Evolutionary conservation across 2,113 vertebrate species (phyloP).

Genomic region (Tychaedon coryphoeus): DNA sequence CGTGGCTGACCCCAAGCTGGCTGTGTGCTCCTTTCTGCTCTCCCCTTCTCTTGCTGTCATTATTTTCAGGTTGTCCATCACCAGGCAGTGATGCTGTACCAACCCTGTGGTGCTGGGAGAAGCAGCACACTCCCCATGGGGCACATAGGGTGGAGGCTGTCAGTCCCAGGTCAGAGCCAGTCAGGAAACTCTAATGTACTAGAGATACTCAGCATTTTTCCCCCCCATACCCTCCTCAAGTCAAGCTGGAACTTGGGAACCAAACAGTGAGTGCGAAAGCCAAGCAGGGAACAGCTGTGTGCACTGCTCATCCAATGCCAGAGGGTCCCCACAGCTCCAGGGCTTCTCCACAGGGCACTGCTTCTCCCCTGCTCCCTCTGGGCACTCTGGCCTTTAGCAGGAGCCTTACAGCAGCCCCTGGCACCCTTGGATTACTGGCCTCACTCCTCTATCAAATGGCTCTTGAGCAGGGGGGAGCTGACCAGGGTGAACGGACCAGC

Average conservation of each 20-base stretch:
- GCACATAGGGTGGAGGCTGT: not conserved
- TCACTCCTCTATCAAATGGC: fast-evolving
- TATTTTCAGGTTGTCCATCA: not conserved
- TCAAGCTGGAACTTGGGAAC: not conserved
- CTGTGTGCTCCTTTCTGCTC: not conserved
- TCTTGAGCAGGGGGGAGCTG: not conserved
- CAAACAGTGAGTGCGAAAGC: not conserved
- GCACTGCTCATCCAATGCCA: fast-evolving
- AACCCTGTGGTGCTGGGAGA: not conserved
- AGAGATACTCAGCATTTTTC: not conserved
- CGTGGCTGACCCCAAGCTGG: not conserved
- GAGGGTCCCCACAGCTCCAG: fast-evolving
- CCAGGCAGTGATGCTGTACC: not conserved
- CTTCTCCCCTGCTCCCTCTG: not conserved
- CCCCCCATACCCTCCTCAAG: not conserved
- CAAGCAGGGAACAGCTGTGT: fast-evolving
- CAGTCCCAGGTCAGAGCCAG: not conserved
- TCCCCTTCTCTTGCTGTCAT: not conserved
- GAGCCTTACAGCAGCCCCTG: not conserved
- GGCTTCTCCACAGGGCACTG: fast-evolving
- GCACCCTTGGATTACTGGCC: not conserved
- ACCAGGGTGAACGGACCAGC: fast-evolving
- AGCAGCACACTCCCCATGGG: fast-evolving
- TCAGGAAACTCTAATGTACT: not conserved
- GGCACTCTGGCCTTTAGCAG: not conserved